phyloP scores from a whole-genome alignment of 2,888 invertebrate species.

The Heliconius ethilla region DNA sequence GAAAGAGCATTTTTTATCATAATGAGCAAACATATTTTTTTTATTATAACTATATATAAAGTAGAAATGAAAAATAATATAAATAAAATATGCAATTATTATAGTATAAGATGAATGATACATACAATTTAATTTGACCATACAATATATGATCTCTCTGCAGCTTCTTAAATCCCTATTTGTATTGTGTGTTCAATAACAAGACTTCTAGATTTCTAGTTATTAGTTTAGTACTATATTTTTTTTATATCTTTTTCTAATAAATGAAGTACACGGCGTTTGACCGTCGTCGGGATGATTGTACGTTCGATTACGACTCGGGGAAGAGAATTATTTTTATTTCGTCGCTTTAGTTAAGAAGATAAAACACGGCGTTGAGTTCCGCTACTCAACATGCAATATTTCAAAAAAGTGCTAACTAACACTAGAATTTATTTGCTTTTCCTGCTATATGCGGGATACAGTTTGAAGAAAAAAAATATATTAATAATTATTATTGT shows the following conservation, averaged over 20 bases:
- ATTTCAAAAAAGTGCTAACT: background rate
- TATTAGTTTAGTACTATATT: slow-evolving; percentile 7
- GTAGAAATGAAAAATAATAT: slow-evolving; percentile 12
- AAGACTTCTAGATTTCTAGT: background rate
- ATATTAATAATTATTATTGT: background rate
- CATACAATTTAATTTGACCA: slow-evolving; percentile 2
- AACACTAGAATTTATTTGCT: background rate
- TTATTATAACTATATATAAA: background rate
- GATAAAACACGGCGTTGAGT: too few species aligned
- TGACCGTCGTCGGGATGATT: background rate
- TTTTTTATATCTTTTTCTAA: background rate
- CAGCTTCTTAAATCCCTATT: background rate
- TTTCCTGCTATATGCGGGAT: background rate
- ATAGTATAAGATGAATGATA: slow-evolving; percentile 14
- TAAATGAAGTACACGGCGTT: background rate
- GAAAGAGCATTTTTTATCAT: background rate
- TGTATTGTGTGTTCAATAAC: slow-evolving; percentile 7
- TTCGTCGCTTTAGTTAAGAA: background rate
- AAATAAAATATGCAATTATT: slow-evolving; percentile 21
- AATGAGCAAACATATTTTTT: background rate
- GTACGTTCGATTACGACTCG: background rate
- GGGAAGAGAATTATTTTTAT: background rate
- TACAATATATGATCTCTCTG: slow-evolving; percentile 7
- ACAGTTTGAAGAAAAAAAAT: background rate
- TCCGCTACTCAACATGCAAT: background rate